Percentiles rank a stretch among this genome's conserved stretches.
Conservation (phyloP, 2,888 invertebrate species). For the Clivina fossor region DNA sequence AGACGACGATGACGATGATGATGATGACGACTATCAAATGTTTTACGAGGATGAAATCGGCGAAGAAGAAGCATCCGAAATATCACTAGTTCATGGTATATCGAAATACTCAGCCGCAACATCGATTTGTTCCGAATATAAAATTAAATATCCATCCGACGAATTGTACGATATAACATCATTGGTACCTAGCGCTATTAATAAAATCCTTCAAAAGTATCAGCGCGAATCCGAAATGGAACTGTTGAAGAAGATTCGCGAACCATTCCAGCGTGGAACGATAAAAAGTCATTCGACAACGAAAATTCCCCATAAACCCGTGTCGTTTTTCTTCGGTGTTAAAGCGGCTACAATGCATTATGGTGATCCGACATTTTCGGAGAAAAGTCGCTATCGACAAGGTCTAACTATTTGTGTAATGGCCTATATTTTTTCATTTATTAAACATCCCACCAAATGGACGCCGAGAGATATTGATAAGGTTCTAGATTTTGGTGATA, state of each 20-base stretch:
- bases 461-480: constrained; percentile 62
- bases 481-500: constrained; percentile 58
- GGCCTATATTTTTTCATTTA: constrained; percentile 61
- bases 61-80: constrained; percentile 29
- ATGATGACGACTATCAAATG: constrained; percentile 10
- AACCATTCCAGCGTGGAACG: constrained; percentile 49
- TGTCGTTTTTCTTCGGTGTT: constrained; percentile 50
- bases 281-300: constrained; percentile 53
- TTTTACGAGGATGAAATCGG: constrained; percentile 14
- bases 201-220: constrained; percentile 48
- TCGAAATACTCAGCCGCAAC: constrained; percentile 20
- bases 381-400: constrained; percentile 51
- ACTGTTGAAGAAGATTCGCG: constrained; percentile 40
- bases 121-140: constrained; percentile 16
- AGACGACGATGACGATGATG: constrained; percentile 26
- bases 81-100: constrained; percentile 11
- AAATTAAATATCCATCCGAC: constrained; percentile 9
- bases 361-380: constrained; percentile 47
- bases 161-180: constrained; percentile 14
- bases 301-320: constrained; percentile 47
- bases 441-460: constrained; percentile 64
- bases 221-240: constrained; percentile 49
- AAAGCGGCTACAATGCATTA: constrained; percentile 49
- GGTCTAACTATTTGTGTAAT: constrained; percentile 62
- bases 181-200: constrained; percentile 17